Evolutionary conservation across 2,888 invertebrate species (phyloP), one percentile per base, ranked within the genome.

Genomic region (Microctonus hyperodae): DNA sequence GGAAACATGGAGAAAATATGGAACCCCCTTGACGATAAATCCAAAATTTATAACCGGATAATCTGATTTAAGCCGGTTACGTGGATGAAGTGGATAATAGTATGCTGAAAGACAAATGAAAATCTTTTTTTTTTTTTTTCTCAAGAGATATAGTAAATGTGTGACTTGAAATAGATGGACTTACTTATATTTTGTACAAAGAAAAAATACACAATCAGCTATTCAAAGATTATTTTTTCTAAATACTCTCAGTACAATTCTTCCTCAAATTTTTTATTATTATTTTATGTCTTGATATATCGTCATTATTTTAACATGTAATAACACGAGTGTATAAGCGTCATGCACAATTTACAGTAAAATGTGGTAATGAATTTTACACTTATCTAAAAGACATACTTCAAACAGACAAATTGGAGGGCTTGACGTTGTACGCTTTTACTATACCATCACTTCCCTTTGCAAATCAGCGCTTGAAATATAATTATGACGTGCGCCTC

Each of bases 41-140:
- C 69, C 69, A 56, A 73, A 76, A 76, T 75, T 76, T 75, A 77
- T 74, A 72, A 74, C 74, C 56, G 74, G 70, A 75, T 76, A 71
- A 74, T 63, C 70, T 67, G 70, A 64, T 66, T 73, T 70, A 70
- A 73, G 72, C 64, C 70, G 59, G 57, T 53, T 56, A 63, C 61
- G 68, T 60, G 62, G 16, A 60, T 55, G 66, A 62, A 65, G 16
- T 25, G 55, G 28, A 63, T 61, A 20, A 58, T 58, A 55, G 33
- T 16, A 25, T 31, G 35, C 28, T 55, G 44, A 23, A 56, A 58
- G 69, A 67, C 67, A 67, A 57, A 64, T 64, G 64, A 56, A 57
- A 56, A 64, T 56, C 56, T 48, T 44, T 25, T 62, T 35, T 35
- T 9, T 28, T 28, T 28, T 28, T 44, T 40, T 23, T 62, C 20